Evolutionary conservation across 2,888 invertebrate species (phyloP).

Genomic region (Stenodera caucasica): DNA sequence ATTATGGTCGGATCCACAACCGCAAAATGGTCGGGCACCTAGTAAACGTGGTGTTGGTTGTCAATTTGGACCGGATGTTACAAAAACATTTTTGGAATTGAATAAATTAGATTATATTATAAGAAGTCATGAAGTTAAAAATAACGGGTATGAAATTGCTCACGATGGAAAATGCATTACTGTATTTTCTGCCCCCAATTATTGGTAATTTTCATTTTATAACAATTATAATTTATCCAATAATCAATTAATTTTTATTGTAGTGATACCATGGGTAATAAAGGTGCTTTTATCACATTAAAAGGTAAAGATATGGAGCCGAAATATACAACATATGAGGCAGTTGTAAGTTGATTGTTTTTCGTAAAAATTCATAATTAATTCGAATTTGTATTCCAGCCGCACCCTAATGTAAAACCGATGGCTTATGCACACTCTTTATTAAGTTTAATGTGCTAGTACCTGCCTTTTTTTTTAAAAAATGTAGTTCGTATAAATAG

Average conservation of each 20-base stretch:
- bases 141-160: constrained; percentile 92
- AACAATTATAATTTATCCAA: neutral
- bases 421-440: constrained; percentile 95
- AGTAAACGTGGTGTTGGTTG: constrained; percentile 98
- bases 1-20: constrained; percentile 98
- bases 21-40: constrained; percentile 81
- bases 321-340: constrained; percentile 87
- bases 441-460: constrained; percentile 76
- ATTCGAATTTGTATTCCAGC: constrained; percentile 65
- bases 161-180: constrained; percentile 97
- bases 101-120: constrained; percentile 94
- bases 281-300: constrained; percentile 96
- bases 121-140: constrained; percentile 96
- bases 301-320: constrained; percentile 91
- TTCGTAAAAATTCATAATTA: constrained; percentile 14
- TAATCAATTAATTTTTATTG: constrained; percentile 17
- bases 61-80: constrained; percentile 98
- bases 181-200: constrained; percentile 99
- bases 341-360: constrained; percentile 74
- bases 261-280: constrained; percentile 99
- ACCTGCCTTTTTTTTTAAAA: constrained; percentile 50
- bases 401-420: constrained; percentile 95
- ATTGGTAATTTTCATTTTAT: constrained; percentile 71
- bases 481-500: constrained; percentile 27
- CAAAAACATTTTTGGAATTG: constrained; percentile 75